Percentiles rank a stretch among this genome's conserved stretches.
These are phyloP conservation scores for Panagrolaimus sp. DNA, from an alignment of 1,140 invertebrate species.

Conservation along the genomic window DNA sequence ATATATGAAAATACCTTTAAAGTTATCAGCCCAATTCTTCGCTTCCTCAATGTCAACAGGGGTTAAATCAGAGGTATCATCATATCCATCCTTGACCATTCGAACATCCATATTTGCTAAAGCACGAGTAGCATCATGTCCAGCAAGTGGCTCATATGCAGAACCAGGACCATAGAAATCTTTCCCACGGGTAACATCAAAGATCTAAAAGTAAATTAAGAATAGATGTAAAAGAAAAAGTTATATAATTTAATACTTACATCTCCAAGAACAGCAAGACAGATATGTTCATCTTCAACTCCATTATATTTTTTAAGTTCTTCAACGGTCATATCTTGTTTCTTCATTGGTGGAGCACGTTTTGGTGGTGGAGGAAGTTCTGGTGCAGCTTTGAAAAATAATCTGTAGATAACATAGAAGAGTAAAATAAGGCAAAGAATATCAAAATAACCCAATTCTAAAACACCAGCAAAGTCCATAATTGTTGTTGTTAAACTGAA, in stretches of 20 bases:
- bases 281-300: conserved; percentile 42
- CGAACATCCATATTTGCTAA: conserved; percentile 40
- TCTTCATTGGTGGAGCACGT: conserved; percentile 29
- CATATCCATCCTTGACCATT: conserved; percentile 38
- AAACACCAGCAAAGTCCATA: conserved; percentile 9
- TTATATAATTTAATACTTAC: conserved; percentile 25
- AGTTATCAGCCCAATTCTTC: conserved; percentile 37
- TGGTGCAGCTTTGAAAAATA: conserved; percentile 27
- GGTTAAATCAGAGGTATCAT: conserved; percentile 35
- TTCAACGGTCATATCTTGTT: conserved; percentile 47
- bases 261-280: conserved; percentile 40
- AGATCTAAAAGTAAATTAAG: conserved; percentile 29
- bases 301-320: conserved; percentile 41
- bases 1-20: conserved; percentile 25
- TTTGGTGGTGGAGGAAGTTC: not conserved
- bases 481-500: conserved; percentile 10
- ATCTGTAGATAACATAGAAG: conserved; percentile 25
- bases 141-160: conserved; percentile 38
- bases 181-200: conserved; percentile 43
- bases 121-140: conserved; percentile 45
- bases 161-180: conserved; percentile 45
- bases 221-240: not conserved
- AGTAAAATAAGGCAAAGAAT: conserved; percentile 22
- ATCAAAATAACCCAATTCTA: conserved; percentile 26
- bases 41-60: conserved; percentile 38